A percentile compares a stretch with the other conserved stretches of the same genome.
Evolutionary conservation across 2,888 invertebrate species (phyloP).

Genomic region (Acleris emargana): DNA sequence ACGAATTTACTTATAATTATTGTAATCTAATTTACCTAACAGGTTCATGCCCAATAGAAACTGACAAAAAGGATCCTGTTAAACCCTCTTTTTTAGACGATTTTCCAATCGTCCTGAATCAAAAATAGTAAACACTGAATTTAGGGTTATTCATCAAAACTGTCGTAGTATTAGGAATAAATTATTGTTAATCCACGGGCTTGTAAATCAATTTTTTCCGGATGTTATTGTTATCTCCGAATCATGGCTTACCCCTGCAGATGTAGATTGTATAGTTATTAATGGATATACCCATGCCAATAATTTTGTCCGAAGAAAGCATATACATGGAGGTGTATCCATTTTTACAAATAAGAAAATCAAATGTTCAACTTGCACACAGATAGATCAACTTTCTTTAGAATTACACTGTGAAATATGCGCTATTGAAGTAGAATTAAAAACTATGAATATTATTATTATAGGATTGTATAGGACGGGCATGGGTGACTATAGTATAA

Average conservation of each 20-base stretch:
- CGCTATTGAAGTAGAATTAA: not conserved
- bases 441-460: not conserved
- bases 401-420: conserved; percentile 6
- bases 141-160: not conserved
- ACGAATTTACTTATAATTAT: not conserved
- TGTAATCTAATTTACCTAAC: not conserved
- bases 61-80: not conserved
- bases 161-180: conserved; percentile 11
- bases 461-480: conserved; percentile 9
- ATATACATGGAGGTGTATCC: conserved; percentile 9
- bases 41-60: not conserved
- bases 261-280: not conserved
- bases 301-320: not conserved
- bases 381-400: not conserved
- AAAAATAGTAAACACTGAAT: not conserved
- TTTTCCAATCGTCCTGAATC: not conserved
- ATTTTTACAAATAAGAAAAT: conserved; percentile 1
- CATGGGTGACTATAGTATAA: not conserved
- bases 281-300: not conserved
- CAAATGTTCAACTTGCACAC: not conserved
- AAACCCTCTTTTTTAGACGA: not conserved
- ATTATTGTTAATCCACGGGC: not conserved
- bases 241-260: not conserved
- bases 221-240: conserved; percentile 12
- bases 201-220: not conserved